Base-by-base conservation (phyloP, 1,140 invertebrate species). In the Mesaphorura yosii region DNA sequence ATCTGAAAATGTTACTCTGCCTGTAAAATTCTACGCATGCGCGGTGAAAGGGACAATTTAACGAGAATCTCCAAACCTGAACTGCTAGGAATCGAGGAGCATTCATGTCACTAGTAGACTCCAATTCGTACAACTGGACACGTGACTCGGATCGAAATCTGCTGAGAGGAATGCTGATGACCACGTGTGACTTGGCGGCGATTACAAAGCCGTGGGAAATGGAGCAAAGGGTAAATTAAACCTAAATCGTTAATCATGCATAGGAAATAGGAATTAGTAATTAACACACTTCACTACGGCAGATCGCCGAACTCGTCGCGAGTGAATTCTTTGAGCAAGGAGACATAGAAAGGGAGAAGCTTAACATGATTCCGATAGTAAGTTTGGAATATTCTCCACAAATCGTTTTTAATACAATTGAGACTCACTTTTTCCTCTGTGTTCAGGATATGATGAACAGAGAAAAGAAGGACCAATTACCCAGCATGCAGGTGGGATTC, bases 311-410 rank as follows among this genome's bases (percentile, higher is more conserved):
- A 64, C 73, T 95, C 41, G 90, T 96, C 15, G 88, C 88, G 37
- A 85, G 83, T 55, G 91, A 96, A 72, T 96, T 97, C 75, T 96
- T 95, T 72, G 81, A 93, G 59, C 91, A 95, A 71, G 91, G 92
- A 25, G 91, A 95, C 67, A 81, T 91, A 60, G 88, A 92, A 72
- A 78, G 86, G 62, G 77, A 84, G 65, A 79, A 88, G 70, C 72
- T 92, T 20, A 84, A 88, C 49, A 80, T 90, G 47, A 84, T 83
- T 53, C 88, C 88, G 19, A 88, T 88, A 67, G 87, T 89, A 73
- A 79, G 79, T 75, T 51, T 7, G 46, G 41, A 31, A 39, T 51
- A 12, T 15, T 42, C 29, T 45, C 23, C n/a, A n/a, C 26, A 49
- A 40, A 20, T 39, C 29, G 28, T 28, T 45, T 40, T 27, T 51